Evolutionary conservation across 1,140 invertebrate genomes (phyloP).

Genomic region (Lerema accius): DNA sequence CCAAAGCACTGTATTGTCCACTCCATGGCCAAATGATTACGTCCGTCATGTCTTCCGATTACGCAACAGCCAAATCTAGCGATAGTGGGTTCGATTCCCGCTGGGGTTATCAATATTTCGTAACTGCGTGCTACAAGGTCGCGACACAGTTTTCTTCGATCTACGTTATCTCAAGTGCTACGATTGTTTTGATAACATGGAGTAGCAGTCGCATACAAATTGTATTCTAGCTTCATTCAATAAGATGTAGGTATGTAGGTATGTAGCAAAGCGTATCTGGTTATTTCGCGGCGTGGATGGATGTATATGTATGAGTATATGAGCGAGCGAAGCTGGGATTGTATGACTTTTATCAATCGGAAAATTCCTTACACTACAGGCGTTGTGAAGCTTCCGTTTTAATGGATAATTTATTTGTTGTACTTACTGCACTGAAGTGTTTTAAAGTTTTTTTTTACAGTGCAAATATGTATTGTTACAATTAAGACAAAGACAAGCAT

Average conservation of each 20-base stretch:
- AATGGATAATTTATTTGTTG: conserved; percentile 9
- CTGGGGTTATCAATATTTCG: conserved; percentile 69
- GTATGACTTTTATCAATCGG: too few species aligned
- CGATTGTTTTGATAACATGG: conserved; percentile 38
- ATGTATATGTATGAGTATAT: too few species aligned
- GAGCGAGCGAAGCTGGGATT: too few species aligned
- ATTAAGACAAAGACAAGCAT: too few species aligned
- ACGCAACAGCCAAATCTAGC: conserved; percentile 65
- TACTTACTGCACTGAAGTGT: too few species aligned
- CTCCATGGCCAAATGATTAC: conserved; percentile 23
- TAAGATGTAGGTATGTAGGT: conserved; percentile 5
- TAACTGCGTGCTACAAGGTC: conserved; percentile 70
- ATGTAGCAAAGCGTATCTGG: too few species aligned
- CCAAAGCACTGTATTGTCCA: neutral
- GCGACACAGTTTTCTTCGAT: conserved; percentile 74
- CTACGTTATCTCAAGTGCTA: conserved; percentile 64
- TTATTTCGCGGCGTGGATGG: too few species aligned
- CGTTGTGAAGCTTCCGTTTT: too few species aligned
- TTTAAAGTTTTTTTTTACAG: too few species aligned
- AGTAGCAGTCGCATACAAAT: conserved; percentile 12
- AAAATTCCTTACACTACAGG: too few species aligned
- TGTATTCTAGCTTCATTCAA: conserved; percentile 35
- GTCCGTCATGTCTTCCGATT: conserved; percentile 54
- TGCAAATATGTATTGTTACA: too few species aligned
- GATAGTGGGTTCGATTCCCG: conserved; percentile 67